Base-by-base conservation (phyloP, 2,888 invertebrate genomes). In the Drosophila stalkeri region DNA sequence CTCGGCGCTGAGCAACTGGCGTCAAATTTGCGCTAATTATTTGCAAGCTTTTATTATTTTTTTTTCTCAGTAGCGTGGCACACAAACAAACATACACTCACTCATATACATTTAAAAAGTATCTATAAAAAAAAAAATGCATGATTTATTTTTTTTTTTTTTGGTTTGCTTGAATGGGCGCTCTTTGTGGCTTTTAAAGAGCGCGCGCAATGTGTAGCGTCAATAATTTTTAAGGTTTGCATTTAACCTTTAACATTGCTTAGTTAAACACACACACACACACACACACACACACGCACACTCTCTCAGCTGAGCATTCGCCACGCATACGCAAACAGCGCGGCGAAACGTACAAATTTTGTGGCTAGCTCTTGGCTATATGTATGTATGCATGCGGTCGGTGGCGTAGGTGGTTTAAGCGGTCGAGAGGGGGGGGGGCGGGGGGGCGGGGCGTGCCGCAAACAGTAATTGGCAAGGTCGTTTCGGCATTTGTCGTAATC, bases 391-490 rank as follows among this genome's bases (percentile, higher is more conserved):
- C 16, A 14, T 54, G 56, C 11, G 56, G 18, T 33, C 9, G 18
- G 18, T 9, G 20, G 33, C 12, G 57, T 20, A 16, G 20, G 20
- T 5, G 35, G 49, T n/a, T 3, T 11, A 14, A n/a, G 41, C 27
- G 27, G 27, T 1, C 27, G 27, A 27, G 27, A 14, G 39, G 7
- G 2, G 8, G 18, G 18, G 31, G 59, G 62, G 61, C 47, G 51
- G 18, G 18, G 62, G 63, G 61, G 54, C 59, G 63, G 61, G 54
- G 63, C 44, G 62, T 67, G 64, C 49, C 63, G 57, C 78, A 60
- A 60, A 49, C 84, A 77, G 90, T 90, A 87, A 91, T 91, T 90
- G 91, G 91, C 91, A 91, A 91, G 91, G 91, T 91, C 92, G 92
- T 91, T 92, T 74, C 92, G 83, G 82, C 91, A 91, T 91, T 92